These are phyloP conservation scores for Pseudolycoriella hygida DNA, from an alignment of 2,888 invertebrate species.

Conservation along the genomic window DNA sequence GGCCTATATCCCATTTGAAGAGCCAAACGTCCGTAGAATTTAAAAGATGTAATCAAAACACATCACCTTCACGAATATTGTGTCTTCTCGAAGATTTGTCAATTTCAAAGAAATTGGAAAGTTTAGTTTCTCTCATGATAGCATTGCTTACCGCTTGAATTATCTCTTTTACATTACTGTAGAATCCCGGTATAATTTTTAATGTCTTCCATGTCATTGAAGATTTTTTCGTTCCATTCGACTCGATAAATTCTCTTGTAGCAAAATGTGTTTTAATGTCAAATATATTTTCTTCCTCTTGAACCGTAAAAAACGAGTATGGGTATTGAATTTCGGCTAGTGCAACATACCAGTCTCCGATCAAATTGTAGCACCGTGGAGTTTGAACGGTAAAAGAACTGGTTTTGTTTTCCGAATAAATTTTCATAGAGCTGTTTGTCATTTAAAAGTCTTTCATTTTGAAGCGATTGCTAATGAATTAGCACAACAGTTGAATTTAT, in stretches of 20 bases:
- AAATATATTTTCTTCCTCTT: not conserved
- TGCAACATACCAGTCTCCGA: constrained; percentile 2
- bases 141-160: not conserved
- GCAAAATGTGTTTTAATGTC: not conserved
- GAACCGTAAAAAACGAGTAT: constrained; percentile 4
- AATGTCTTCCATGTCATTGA: too few species aligned
- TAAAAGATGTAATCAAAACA: not conserved
- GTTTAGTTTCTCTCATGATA: not conserved
- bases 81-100: too few species aligned
- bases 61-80: too few species aligned
- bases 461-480: not conserved
- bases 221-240: not conserved
- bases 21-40: not conserved
- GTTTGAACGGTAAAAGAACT: constrained; percentile 2
- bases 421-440: constrained; percentile 3
- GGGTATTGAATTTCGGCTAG: constrained; percentile 2
- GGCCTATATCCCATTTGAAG: not conserved
- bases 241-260: not conserved
- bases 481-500: not conserved
- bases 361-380: not conserved
- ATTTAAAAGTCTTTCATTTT: constrained; percentile 2
- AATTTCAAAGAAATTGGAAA: too few species aligned
- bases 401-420: constrained; percentile 3
- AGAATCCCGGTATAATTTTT: not conserved
- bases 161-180: not conserved